Percentiles rank a stretch among this genome's conserved stretches.
Evolutionary conservation across 1,140 invertebrate genomes (phyloP).

Genomic region (Mesaphorura yosii): DNA sequence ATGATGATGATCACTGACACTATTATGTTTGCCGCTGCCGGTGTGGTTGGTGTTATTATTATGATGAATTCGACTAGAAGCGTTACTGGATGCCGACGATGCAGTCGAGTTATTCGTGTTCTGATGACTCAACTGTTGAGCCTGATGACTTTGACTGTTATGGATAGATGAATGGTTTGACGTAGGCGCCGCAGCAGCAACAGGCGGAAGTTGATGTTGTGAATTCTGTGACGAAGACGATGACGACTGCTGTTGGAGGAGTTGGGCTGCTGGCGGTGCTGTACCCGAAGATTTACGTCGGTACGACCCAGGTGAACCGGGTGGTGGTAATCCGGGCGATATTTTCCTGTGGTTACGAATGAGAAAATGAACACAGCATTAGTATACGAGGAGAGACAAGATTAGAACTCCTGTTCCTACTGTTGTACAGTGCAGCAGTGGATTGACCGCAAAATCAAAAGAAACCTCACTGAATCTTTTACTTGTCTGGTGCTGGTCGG

Average conservation of each 20-base stretch:
- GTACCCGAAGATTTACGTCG: not conserved
- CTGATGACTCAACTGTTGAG: no score
- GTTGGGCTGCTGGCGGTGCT: not conserved
- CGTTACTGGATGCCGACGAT: no score
- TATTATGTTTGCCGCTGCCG: not conserved
- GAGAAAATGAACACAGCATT: conserved; percentile 1
- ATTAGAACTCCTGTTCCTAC: not conserved
- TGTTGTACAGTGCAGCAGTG: not conserved
- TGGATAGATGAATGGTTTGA: not conserved
- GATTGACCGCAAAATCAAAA: not conserved
- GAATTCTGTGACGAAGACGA: not conserved
- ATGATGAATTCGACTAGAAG: no score
- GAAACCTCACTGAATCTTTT: not conserved
- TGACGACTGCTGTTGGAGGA: not conserved
- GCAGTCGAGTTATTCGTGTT: no score
- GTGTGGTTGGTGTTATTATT: no score
- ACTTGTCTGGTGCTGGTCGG: not conserved
- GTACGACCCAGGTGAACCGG: conserved; percentile 37
- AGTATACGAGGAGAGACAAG: not conserved
- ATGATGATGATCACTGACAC: not conserved
- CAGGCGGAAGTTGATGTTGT: not conserved
- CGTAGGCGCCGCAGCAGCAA: not conserved
- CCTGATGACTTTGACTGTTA: no score
- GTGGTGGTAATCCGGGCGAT: conserved; percentile 47
- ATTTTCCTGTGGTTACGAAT: conserved; percentile 43